These are phyloP conservation scores for Thalassarche chlororhynchos DNA, from an alignment of 2,113 vertebrate species.

Conservation along the genomic window DNA sequence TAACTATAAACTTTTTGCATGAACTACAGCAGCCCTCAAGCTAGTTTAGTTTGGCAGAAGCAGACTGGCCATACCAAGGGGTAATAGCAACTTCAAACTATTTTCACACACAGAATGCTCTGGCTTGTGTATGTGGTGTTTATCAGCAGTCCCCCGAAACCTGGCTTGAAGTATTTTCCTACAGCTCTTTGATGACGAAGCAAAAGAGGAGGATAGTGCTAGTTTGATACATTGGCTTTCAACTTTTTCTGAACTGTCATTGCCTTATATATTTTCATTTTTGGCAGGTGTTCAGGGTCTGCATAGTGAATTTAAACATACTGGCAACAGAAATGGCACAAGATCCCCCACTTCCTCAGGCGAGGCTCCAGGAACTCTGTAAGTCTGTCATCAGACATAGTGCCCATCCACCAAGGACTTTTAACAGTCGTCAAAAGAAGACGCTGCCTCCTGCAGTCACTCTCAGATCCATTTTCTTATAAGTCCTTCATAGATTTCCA, in stretches of 20 bases:
- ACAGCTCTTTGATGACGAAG: neutral
- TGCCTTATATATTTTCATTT: neutral
- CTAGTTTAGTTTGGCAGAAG: neutral
- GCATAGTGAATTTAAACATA: neutral
- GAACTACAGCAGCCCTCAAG: neutral
- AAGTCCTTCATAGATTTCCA: neutral
- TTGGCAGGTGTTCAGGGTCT: neutral
- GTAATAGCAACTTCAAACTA: neutral
- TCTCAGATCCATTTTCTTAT: neutral
- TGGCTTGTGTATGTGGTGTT: neutral
- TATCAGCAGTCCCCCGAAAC: neutral
- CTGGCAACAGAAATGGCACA: neutral
- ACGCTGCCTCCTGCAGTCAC: neutral
- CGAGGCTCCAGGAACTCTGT: neutral
- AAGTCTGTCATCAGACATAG: neutral
- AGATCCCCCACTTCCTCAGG: neutral
- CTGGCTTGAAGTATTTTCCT: neutral
- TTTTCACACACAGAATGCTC: neutral
- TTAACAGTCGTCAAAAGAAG: neutral
- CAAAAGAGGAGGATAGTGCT: neutral
- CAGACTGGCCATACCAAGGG: neutral
- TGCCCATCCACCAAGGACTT: neutral
- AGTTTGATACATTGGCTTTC: neutral
- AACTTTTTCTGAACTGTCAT: neutral
- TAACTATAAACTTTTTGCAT: neutral